phyloP scores from a whole-genome alignment of 2,797 vertebrate species.

The Hemitrygon akajei region DNA sequence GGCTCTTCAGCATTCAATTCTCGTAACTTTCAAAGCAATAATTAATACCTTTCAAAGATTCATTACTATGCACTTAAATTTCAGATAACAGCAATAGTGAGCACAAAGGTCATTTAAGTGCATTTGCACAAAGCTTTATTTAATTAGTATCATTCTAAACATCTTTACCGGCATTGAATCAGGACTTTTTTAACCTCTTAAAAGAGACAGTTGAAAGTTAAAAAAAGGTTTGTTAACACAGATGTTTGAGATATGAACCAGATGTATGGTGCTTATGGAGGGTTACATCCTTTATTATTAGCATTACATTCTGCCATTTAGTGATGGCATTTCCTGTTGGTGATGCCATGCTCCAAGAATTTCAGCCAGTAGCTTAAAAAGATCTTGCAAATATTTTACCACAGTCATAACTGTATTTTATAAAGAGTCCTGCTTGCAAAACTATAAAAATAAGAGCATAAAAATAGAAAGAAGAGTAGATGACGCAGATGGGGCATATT shows the following conservation, averaged over 20 bases:
- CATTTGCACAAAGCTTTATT: neutral
- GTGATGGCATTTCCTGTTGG: neutral
- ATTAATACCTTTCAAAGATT: slow-evolving; percentile 3
- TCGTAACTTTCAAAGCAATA: neutral
- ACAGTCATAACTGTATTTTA: neutral
- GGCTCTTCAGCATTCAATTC: neutral
- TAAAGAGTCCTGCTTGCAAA: neutral
- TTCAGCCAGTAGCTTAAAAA: neutral
- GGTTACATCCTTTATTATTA: neutral
- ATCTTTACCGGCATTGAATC: neutral
- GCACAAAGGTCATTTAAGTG: neutral
- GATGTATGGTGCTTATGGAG: neutral
- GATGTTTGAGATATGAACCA: slow-evolving; percentile 3
- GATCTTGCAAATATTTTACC: neutral
- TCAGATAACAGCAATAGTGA: neutral
- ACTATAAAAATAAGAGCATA: no score
- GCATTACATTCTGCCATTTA: neutral
- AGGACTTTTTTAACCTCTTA: neutral
- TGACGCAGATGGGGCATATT: no score
- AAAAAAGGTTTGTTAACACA: neutral
- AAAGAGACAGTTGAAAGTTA: neutral
- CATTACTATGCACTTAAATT: neutral
- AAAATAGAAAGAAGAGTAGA: no score
- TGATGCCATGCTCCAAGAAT: neutral
- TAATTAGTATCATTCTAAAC: slow-evolving; percentile 11